Conservation (phyloP, 2,888 invertebrate genomes). For the Acronicta aceris region DNA sequence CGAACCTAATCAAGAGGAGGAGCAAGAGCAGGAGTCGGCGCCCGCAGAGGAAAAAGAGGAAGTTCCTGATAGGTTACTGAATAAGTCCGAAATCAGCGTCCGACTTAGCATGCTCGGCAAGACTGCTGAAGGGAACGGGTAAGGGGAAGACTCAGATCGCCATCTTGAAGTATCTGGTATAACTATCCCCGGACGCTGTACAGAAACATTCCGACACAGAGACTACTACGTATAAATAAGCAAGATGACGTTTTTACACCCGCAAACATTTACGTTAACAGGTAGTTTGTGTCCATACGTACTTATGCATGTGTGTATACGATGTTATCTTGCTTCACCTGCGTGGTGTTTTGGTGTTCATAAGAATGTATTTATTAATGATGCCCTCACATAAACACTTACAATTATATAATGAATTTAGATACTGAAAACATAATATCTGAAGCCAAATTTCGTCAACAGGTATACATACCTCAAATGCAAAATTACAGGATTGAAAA, state of each 20-base stretch:
- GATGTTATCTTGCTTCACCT: too few relatives aligned
- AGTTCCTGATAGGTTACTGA: constrained; percentile 60
- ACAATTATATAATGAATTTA: neutral
- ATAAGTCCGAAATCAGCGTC: constrained; percentile 71
- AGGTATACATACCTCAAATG: constrained; percentile 90
- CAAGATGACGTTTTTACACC: too few relatives aligned
- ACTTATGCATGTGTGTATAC: too few relatives aligned
- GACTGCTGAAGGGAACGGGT: constrained; percentile 85
- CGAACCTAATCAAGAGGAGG: constrained; percentile 27
- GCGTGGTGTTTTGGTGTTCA: too few relatives aligned
- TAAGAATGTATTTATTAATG: too few relatives aligned
- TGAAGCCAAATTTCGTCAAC: constrained; percentile 27
- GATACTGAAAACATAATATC: neutral
- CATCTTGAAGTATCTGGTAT: neutral
- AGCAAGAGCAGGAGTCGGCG: constrained; percentile 14
- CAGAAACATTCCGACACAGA: too few relatives aligned
- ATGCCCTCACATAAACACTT: too few relatives aligned
- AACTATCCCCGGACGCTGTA: too few relatives aligned
- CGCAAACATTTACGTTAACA: too few relatives aligned
- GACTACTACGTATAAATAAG: too few relatives aligned
- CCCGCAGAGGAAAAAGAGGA: constrained; percentile 40
- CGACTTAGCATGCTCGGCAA: constrained; percentile 82
- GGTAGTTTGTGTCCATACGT: too few relatives aligned
- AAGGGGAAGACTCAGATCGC: constrained; percentile 11
- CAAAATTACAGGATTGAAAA: constrained; percentile 79